Base-by-base conservation (phyloP, 2,888 invertebrate genomes). In the Brenthis daphne region DNA sequence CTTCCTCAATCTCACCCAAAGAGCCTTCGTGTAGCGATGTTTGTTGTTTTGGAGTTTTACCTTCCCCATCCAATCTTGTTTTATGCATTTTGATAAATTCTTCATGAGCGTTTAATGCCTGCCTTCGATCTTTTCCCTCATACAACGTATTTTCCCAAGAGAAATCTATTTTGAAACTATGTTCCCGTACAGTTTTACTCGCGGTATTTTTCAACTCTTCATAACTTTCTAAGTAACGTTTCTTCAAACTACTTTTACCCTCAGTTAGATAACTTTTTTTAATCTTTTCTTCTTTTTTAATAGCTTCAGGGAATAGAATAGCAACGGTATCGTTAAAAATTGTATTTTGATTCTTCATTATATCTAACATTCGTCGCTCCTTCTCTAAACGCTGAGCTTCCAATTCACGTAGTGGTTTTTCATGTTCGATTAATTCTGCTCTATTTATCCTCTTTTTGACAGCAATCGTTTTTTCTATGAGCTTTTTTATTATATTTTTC, bases 281-380 rank as follows among this genome's bases (percentile, higher is more conserved):
- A 4, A 84, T 79, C 73, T 86, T 85, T 20, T 86, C 86, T 74
- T 88, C 85, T 73, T 92, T 92, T 74, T 92, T 92, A 50, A 94
- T 87, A 47, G 94, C 94, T 78, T 95, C 94, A 0, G 95, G 95
- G 76, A 95, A 95, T 14, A 94, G 81, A 70, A 93, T 93, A 11
- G 93, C 93, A 0, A 96, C 93, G 0, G 95, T 94, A 53, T 96
- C 94, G 74, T 94, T 94, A 76, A 96, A 96, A 74, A 96, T 94
- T 6, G 87, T 88, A 72, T 94, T 93, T 71, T 94, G 94, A 73
- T 93, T 91, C 77, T 92, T 93, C 85, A 95, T 88, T 43, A 93
- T 92, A 64, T 94, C 92, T 29, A 90, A 83, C 85, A 94, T 94
- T 79, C 94, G 93, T 74, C 88, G 84, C 77, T 94, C 94, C 78